A percentile compares a stretch with the other conserved stretches of the same genome.
These are phyloP conservation scores for Serrognathus titanus DNA, from an alignment of 2,888 invertebrate species.

Conservation along the genomic window DNA sequence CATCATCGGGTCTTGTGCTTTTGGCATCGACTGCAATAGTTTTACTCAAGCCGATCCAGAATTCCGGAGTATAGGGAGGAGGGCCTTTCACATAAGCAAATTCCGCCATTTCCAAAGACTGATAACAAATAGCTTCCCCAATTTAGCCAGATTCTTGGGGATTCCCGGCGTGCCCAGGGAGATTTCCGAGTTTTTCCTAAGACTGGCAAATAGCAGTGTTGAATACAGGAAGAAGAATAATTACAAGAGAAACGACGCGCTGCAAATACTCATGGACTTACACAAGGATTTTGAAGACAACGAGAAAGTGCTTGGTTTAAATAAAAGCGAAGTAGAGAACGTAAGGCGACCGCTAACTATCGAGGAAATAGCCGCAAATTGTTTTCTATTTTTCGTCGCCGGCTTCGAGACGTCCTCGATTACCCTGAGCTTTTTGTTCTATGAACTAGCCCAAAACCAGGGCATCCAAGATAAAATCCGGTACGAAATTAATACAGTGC, in stretches of 20 bases:
- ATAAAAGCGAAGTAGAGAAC: neutral
- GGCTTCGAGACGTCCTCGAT: conserved; percentile 62
- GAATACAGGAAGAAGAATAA: conserved; percentile 26
- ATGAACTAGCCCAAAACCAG: conserved; percentile 50
- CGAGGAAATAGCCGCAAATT: conserved; percentile 49
- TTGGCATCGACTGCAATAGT: conserved; percentile 42
- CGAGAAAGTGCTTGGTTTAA: neutral
- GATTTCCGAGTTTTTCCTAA: conserved; percentile 29
- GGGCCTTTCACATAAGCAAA: conserved; percentile 27
- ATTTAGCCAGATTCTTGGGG: conserved; percentile 18
- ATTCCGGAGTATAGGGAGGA: conserved; percentile 36
- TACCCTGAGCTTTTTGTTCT: conserved; percentile 54
- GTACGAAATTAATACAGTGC: conserved; percentile 39
- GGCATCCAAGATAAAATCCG: conserved; percentile 48
- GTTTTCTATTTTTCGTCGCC: conserved; percentile 57
- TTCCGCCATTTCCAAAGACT: conserved; percentile 19
- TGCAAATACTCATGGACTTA: conserved; percentile 41
- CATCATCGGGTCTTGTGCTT: conserved; percentile 43
- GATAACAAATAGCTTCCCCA: conserved; percentile 15
- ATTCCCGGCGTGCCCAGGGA: conserved; percentile 23
- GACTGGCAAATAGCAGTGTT: conserved; percentile 28
- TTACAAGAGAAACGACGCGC: conserved; percentile 39
- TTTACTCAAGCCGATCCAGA: conserved; percentile 34
- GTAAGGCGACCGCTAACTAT: conserved; percentile 22
- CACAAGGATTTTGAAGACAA: conserved; percentile 16